phyloP scores from a whole-genome alignment of 2,113 vertebrate species.

The Chamaea fasciata region DNA sequence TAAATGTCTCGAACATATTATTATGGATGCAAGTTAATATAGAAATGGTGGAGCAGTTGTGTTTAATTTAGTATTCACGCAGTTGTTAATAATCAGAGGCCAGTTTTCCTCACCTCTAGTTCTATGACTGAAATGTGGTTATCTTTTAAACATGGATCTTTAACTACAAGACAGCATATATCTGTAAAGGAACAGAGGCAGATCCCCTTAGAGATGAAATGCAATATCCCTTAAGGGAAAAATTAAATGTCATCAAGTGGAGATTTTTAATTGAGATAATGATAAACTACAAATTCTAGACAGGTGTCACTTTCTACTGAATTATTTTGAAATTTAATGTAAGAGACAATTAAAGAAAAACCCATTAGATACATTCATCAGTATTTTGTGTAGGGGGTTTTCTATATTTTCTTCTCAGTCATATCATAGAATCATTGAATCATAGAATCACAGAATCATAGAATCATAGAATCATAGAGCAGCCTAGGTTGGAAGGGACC shows the following conservation, averaged over 20 bases:
- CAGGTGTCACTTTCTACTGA: neutral
- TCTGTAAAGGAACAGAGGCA: neutral
- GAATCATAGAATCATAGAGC: too few relatives aligned
- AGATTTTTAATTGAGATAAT: neutral
- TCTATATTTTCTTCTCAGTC: neutral
- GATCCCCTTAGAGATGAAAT: neutral
- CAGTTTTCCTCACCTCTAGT: neutral
- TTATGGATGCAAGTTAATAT: neutral
- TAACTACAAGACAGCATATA: neutral
- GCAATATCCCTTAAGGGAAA: neutral
- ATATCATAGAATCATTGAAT: neutral
- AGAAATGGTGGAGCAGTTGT: neutral
- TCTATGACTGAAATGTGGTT: neutral
- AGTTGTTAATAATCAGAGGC: neutral
- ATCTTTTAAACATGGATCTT: neutral
- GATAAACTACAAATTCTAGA: neutral
- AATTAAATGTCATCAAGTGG: neutral
- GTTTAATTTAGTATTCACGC: neutral
- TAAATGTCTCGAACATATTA: neutral
- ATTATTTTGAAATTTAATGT: neutral
- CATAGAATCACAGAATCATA: neutral
- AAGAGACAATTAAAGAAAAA: neutral
- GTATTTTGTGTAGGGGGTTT: fast-evolving
- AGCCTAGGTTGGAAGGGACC: neutral
- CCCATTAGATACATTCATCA: neutral